A percentile compares a stretch with the other conserved stretches of the same genome.
Evolutionary conservation across 2,797 vertebrate genomes (phyloP).

Genomic region (Streptopelia turtur): DNA sequence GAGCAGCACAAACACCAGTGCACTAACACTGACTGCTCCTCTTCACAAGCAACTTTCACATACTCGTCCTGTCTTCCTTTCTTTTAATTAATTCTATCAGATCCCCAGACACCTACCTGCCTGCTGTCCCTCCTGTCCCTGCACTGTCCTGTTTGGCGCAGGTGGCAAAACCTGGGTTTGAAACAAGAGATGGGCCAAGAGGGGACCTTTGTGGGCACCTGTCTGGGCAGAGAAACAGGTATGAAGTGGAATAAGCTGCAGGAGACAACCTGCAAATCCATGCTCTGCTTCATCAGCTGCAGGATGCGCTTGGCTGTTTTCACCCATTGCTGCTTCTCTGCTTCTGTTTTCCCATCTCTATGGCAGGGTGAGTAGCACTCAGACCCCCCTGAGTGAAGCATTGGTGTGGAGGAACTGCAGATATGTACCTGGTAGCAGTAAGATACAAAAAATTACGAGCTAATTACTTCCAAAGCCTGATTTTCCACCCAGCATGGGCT

Average conservation of each 20-base stretch:
- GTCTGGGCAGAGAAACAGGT: neutral
- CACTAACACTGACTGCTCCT: neutral
- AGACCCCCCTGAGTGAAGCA: neutral
- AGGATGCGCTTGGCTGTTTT: neutral
- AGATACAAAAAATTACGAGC: neutral
- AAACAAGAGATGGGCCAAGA: neutral
- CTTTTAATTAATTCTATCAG: neutral
- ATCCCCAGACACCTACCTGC: neutral
- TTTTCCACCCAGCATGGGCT: neutral
- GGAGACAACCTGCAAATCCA: neutral
- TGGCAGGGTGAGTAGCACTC: neutral
- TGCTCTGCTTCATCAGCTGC: neutral
- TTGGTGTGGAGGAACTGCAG: neutral
- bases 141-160: neutral
- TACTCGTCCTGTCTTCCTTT: neutral
- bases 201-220: neutral
- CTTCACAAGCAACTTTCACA: neutral
- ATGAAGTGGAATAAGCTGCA: neutral
- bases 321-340: neutral
- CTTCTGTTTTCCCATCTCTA: neutral
- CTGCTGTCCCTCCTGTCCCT: neutral
- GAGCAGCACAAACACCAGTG: neutral
- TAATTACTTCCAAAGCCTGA: neutral
- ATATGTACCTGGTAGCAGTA: neutral
- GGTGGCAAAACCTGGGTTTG: neutral